Base-by-base conservation (phyloP, 2,113 vertebrate genomes). In the Catharus bicknelli region DNA sequence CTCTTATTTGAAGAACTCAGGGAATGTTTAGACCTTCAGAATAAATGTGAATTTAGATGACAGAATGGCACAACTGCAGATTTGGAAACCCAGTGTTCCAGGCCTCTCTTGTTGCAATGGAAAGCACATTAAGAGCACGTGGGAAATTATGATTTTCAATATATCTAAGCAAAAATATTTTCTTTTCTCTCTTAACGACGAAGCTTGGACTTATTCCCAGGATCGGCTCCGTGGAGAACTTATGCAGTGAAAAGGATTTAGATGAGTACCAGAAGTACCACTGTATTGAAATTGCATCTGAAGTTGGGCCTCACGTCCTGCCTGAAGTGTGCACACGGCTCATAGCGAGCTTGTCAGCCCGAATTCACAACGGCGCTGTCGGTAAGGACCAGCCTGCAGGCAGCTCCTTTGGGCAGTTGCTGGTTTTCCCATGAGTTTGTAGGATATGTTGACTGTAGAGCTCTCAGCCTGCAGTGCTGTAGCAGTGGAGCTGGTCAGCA, bases 141-240 rank as follows among this genome's bases (percentile, higher is more conserved):
- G 83, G 77, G 88, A 89, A 95, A 90, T 62, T 85, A n/a, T 80
- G 48, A 3, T 74, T 88, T 95, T 93, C 83, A 55, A 10, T 51
- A 21, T 70, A 70, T 85, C 86, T 78, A 79, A 94, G 38, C 42
- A 82, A 88, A 94, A 80, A 90, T 90, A 45, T 96, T 86, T 95
- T 90, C 82, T 78, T 94, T 96, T 88, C 89, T 88, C 89, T 92
- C 51, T 86, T 88, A 90, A 97, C 1, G 3, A 76, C 89, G 91
- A 95, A 99, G 98, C 97, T 99, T 94, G 98, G 97, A 88, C 96
- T 99, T 81, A 97, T 99, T 97, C 98, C 98, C 55, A 97, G 96
- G 81, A 97, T 98, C 2, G 13, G 93, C 54, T 98, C 98, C 0
- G 32, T 98, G 68, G 97, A 97, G 94, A 97, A 98, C 82, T 97